phyloP scores from a whole-genome alignment of 2,113 vertebrate species.

The Pterocles orientalis region DNA sequence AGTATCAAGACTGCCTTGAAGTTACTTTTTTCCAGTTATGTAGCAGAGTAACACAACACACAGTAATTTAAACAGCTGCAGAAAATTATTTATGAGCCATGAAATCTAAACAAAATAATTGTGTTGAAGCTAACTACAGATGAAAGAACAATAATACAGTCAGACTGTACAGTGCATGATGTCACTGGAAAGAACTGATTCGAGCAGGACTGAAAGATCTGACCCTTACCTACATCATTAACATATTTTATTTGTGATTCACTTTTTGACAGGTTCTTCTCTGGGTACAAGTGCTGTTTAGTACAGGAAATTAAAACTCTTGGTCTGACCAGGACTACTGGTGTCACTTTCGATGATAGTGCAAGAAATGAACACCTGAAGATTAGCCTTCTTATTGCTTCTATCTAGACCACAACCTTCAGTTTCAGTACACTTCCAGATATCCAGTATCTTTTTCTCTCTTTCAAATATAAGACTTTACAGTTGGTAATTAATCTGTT shows the following conservation, averaged over 20 bases:
- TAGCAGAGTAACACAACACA: background rate
- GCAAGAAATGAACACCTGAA: background rate
- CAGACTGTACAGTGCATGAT: rapidly evolving
- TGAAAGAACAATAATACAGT: background rate
- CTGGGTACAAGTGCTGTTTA: background rate
- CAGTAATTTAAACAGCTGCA: background rate
- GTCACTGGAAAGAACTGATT: background rate
- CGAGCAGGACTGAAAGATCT: background rate
- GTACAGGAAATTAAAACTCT: background rate
- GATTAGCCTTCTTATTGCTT: background rate
- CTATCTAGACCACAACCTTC: background rate
- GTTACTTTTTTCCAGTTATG: background rate
- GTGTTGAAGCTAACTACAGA: background rate
- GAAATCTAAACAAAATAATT: background rate
- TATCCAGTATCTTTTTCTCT: background rate
- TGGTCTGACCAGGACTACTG: background rate
- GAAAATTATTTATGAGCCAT: background rate
- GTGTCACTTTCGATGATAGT: background rate
- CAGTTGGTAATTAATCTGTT: background rate
- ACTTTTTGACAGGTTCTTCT: background rate
- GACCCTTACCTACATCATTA: background rate
- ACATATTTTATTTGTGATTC: background rate
- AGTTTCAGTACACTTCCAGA: background rate
- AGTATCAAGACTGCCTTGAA: background rate
- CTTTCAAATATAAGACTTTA: background rate